These are phyloP conservation scores for Chiridota heheva DNA, from an alignment of 35 echinoderm and acorn worm genomes.

Conservation along the genomic window DNA sequence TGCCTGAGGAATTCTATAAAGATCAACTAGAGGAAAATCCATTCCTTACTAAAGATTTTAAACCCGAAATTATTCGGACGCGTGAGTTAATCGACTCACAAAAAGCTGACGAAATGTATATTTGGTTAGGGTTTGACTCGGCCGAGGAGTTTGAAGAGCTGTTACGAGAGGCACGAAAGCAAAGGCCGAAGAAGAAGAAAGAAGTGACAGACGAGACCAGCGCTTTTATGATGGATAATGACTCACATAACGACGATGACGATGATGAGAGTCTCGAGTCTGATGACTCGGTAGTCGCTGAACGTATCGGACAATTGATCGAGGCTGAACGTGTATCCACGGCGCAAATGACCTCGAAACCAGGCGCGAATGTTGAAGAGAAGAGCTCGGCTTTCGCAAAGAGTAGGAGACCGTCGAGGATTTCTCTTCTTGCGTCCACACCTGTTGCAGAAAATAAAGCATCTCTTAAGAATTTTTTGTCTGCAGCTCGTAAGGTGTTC, in stretches of 20 bases:
- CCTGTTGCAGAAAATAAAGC: constrained; percentile 1
- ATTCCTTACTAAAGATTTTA: constrained; percentile 59
- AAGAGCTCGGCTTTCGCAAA: too few species aligned
- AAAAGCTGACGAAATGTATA: constrained; percentile 67
- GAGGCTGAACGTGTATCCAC: too few species aligned
- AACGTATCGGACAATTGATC: too few species aligned
- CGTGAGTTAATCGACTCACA: constrained; percentile 15
- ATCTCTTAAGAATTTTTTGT: constrained; percentile 24
- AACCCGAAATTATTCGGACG: constrained; percentile 44
- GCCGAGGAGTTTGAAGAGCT: constrained; percentile 21
- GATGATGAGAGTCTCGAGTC: too few species aligned
- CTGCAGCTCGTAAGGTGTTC: constrained; percentile 21
- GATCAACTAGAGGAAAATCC: constrained; percentile 42
- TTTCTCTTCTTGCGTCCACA: constrained; percentile 14
- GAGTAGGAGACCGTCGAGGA: constrained; percentile 18
- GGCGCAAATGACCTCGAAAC: too few species aligned
- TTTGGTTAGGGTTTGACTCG: constrained; percentile 75
- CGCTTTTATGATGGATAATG: too few species aligned
- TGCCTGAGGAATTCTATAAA: constrained; percentile 42
- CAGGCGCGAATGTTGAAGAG: too few species aligned
- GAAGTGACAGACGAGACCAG: too few species aligned
- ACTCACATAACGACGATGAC: too few species aligned
- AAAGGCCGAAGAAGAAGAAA: too few species aligned
- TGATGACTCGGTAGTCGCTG: too few species aligned
- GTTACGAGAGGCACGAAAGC: too few species aligned